These are phyloP conservation scores for Napeogenes inachia DNA, from an alignment of 2,888 invertebrate species.

Conservation along the genomic window DNA sequence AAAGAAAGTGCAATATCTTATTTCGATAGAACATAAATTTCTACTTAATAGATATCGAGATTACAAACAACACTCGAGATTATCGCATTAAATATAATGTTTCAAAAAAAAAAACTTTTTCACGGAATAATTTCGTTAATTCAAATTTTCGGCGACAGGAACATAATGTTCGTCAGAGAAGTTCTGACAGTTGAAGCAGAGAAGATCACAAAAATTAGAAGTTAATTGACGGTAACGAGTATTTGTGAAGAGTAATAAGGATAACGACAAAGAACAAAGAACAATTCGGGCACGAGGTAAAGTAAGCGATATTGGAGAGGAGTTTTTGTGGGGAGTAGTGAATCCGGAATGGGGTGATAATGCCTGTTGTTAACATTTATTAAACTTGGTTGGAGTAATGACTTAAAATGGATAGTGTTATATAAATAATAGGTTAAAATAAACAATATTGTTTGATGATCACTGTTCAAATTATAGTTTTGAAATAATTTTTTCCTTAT, in stretches of 20 bases:
- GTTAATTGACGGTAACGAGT: neutral
- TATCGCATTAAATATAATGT: constrained; percentile 19
- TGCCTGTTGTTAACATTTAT: neutral
- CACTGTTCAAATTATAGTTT: no score
- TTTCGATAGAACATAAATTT: constrained; percentile 3
- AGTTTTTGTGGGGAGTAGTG: neutral
- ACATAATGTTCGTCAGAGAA: constrained; percentile 14
- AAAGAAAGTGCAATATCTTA: no score
- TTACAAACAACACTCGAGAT: constrained; percentile 17
- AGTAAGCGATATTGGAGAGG: constrained; percentile 4
- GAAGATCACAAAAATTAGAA: neutral
- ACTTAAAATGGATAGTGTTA: no score
- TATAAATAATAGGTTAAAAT: no score
- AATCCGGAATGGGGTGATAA: neutral
- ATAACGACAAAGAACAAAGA: constrained; percentile 17
- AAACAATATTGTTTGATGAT: no score
- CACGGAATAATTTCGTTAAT: constrained; percentile 15
- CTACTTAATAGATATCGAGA: constrained; percentile 13
- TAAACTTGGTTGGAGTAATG: neutral
- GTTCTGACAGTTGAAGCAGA: constrained; percentile 20
- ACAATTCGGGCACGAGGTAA: constrained; percentile 10
- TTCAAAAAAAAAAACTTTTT: constrained; percentile 11
- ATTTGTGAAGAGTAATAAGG: constrained; percentile 17
- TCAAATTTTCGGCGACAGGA: constrained; percentile 20
- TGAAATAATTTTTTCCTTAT: no score